Percentiles rank a stretch among this genome's conserved stretches.
Evolutionary conservation across 1,140 invertebrate genomes (phyloP).

Genomic region (Ceratosolen solmsi): DNA sequence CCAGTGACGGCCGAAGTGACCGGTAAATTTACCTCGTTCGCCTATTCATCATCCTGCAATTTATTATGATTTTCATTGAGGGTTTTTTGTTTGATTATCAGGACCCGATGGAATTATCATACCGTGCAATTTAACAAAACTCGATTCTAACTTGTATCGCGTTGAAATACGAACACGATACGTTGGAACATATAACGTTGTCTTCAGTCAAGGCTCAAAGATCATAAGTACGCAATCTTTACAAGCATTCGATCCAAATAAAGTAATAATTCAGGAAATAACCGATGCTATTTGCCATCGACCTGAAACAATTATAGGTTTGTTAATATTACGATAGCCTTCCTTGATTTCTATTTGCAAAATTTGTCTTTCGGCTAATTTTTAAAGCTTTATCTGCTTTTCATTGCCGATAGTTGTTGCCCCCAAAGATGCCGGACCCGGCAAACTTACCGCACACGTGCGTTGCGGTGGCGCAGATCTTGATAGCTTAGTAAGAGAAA

Average conservation of each 20-base stretch:
- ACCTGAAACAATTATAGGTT: conserved; percentile 85
- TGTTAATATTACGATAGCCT: too few relatives aligned
- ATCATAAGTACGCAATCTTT: conserved; percentile 79
- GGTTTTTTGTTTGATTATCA: conserved; percentile 55
- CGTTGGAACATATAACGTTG: conserved; percentile 78
- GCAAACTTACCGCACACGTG: conserved; percentile 85
- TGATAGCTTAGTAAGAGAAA: conserved; percentile 84
- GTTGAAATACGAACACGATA: conserved; percentile 73
- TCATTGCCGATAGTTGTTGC: conserved; percentile 74
- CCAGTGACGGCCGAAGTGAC: conserved; percentile 70
- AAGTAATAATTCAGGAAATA: conserved; percentile 85
- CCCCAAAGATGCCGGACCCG: conserved; percentile 85
- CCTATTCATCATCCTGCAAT: too few relatives aligned
- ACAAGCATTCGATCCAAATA: conserved; percentile 88
- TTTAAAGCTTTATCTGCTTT: too few relatives aligned
- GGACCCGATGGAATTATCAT: conserved; percentile 77
- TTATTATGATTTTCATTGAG: neutral
- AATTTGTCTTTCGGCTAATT: too few relatives aligned
- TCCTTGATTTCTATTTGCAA: too few relatives aligned
- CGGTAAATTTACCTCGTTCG: conserved; percentile 58
- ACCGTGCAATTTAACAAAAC: conserved; percentile 72
- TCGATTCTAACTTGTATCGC: conserved; percentile 66
- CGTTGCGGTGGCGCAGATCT: conserved; percentile 86
- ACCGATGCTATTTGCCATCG: conserved; percentile 87
- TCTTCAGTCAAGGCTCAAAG: conserved; percentile 74